A percentile compares a stretch with the other conserved stretches of the same genome.
phyloP scores from a whole-genome alignment of 2,113 vertebrate genomes.

The Pipa parva region DNA sequence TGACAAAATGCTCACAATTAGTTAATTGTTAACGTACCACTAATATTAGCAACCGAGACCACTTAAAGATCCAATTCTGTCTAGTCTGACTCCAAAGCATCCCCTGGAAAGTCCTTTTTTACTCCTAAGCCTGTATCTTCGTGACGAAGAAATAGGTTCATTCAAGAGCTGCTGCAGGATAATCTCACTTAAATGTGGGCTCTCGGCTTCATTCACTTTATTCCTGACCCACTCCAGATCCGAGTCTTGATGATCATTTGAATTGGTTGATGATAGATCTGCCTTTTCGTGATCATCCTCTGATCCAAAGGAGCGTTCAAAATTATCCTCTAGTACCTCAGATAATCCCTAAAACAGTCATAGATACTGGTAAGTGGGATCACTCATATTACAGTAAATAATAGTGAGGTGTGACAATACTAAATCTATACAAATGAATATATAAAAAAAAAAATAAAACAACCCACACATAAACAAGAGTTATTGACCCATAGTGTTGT shows the following conservation, averaged over 20 bases:
- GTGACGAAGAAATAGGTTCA: slow-evolving; percentile 25
- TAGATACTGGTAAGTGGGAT: too few relatives aligned
- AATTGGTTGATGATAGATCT: not conserved
- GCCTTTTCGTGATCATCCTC: slow-evolving; percentile 42
- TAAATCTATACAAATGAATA: too few relatives aligned
- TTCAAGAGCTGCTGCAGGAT: slow-evolving; percentile 44
- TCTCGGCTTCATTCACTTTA: not conserved
- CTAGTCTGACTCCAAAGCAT: slow-evolving; percentile 61
- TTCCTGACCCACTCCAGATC: slow-evolving; percentile 31
- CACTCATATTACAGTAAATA: too few relatives aligned
- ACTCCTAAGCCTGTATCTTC: slow-evolving; percentile 39
- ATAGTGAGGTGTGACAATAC: too few relatives aligned
- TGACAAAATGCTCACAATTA: too few relatives aligned
- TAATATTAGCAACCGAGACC: slow-evolving; percentile 54
- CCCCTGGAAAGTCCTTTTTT: slow-evolving; percentile 52
- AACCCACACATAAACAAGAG: too few relatives aligned
- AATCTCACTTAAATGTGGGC: accelerated
- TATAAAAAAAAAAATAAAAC: too few relatives aligned
- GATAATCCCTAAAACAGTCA: slow-evolving; percentile 49
- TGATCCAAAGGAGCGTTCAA: slow-evolving; percentile 38
- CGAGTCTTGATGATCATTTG: slow-evolving; percentile 2
- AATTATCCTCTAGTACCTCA: slow-evolving; percentile 45
- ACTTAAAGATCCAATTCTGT: slow-evolving; percentile 61
- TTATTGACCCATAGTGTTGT: too few relatives aligned
- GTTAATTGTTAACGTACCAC: not conserved